These are phyloP conservation scores for Epistrophe grossulariae DNA, from an alignment of 2,888 invertebrate genomes.

Conservation along the genomic window DNA sequence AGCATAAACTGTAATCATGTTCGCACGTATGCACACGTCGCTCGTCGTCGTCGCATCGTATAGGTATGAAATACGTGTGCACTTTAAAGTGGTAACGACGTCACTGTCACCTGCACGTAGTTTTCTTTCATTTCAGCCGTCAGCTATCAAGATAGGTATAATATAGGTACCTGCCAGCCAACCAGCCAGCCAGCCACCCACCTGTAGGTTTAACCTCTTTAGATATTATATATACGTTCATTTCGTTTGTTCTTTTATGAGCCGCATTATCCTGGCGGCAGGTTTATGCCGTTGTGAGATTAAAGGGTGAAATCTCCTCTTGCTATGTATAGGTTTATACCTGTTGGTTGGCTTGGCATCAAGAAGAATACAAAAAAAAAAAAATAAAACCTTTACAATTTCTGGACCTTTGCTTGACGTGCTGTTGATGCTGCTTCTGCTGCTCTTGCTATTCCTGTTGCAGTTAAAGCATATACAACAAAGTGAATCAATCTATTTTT, in stretches of 20 bases:
- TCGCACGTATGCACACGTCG: slow-evolving; percentile 68
- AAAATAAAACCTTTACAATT: neutral
- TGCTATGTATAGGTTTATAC: slow-evolving; percentile 63
- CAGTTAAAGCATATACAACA: slow-evolving; percentile 43
- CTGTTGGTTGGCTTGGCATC: slow-evolving; percentile 39
- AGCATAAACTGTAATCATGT: slow-evolving; percentile 52
- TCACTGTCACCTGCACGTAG: slow-evolving; percentile 70
- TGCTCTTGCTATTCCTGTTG: neutral
- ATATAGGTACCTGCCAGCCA: neutral
- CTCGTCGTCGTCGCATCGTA: neutral
- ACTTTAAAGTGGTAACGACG: slow-evolving; percentile 66
- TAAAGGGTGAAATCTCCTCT: slow-evolving; percentile 58
- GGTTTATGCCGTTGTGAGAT: slow-evolving; percentile 28
- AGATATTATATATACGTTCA: slow-evolving; percentile 42
- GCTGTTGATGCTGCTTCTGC: slow-evolving; percentile 11
- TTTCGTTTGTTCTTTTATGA: slow-evolving; percentile 63
- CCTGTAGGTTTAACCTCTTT: slow-evolving; percentile 50
- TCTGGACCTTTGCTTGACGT: slow-evolving; percentile 39
- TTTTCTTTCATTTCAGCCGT: slow-evolving; percentile 42
- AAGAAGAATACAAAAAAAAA: neutral
- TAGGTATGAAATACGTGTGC: slow-evolving; percentile 44
- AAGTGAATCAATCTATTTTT: slow-evolving; percentile 75
- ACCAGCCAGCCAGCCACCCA: slow-evolving; percentile 5
- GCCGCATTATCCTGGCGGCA: slow-evolving; percentile 54
- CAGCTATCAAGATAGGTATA: slow-evolving; percentile 23